phyloP scores from a whole-genome alignment of 2,797 vertebrate genomes.

The Phrynocephalus guinanensis region DNA sequence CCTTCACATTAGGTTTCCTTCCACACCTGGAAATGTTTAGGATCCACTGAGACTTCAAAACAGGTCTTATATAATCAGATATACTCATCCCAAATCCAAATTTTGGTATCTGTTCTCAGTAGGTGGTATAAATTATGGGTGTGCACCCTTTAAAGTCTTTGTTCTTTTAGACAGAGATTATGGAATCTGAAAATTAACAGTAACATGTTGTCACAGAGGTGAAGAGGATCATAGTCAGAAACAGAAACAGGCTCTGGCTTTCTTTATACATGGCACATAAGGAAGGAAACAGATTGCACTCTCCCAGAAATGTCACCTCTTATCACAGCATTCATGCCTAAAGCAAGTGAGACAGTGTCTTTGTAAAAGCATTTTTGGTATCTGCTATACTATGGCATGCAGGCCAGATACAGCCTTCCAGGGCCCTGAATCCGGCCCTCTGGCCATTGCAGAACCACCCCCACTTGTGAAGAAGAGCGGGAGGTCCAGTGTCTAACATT shows the following conservation, averaged over 20 bases:
- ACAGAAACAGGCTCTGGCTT: not conserved
- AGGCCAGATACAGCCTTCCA: no score
- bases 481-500: no score
- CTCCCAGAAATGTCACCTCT: not conserved
- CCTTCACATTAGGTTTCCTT: not conserved
- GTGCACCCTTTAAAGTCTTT: conserved; percentile 27
- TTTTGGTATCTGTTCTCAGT: not conserved
- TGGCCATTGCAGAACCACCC: no score
- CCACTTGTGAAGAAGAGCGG: no score
- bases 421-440: no score
- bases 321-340: no score
- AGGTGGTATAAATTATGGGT: conserved; percentile 19
- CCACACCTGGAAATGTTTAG: not conserved
- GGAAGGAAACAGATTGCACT: not conserved
- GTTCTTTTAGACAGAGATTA: not conserved
- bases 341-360: not conserved
- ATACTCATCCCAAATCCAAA: no score
- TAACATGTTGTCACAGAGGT: fast-evolving
- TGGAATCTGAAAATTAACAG: not conserved
- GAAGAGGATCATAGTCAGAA: conserved; percentile 28
- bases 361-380: not conserved
- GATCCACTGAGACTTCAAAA: no score
- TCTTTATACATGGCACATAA: not conserved
- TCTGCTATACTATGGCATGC: not conserved
- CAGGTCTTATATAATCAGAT: no score